These are phyloP conservation scores for Excalfactoria chinensis DNA, from an alignment of 2,113 vertebrate species.

Conservation along the genomic window DNA sequence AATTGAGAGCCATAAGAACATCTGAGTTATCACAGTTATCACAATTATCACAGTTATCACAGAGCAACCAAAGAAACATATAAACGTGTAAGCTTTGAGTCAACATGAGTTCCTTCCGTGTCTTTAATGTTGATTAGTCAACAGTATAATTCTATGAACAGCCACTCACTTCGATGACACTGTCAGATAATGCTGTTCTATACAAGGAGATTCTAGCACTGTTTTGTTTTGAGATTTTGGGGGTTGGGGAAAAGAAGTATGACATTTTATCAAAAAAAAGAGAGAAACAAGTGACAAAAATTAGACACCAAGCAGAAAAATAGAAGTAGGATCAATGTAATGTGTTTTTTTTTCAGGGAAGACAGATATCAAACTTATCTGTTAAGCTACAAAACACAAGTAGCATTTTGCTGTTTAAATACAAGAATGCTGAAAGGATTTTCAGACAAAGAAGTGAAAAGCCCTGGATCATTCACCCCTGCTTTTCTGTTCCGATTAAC, in stretches of 20 bases:
- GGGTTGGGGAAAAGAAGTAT: background rate
- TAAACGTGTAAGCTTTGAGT: background rate
- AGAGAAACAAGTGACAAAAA: background rate
- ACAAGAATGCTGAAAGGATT: background rate
- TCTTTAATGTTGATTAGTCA: background rate
- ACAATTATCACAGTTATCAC: no score
- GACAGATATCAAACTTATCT: background rate
- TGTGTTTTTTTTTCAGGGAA: background rate
- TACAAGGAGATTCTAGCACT: background rate
- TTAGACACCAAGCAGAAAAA: background rate
- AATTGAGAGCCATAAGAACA: accelerated
- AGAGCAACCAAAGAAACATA: background rate
- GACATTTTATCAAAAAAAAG: background rate
- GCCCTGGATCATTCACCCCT: background rate
- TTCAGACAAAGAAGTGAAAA: background rate
- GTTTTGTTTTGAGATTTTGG: background rate
- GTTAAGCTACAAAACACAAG: background rate
- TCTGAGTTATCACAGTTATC: background rate
- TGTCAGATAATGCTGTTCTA: background rate
- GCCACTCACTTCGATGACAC: background rate
- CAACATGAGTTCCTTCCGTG: background rate
- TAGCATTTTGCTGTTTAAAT: background rate
- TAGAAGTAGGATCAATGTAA: background rate
- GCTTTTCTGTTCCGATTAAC: background rate
- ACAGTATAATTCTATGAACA: background rate